These are phyloP conservation scores for Cheirogaleus medius DNA, from an alignment of 2,113 vertebrate species.

Conservation along the genomic window DNA sequence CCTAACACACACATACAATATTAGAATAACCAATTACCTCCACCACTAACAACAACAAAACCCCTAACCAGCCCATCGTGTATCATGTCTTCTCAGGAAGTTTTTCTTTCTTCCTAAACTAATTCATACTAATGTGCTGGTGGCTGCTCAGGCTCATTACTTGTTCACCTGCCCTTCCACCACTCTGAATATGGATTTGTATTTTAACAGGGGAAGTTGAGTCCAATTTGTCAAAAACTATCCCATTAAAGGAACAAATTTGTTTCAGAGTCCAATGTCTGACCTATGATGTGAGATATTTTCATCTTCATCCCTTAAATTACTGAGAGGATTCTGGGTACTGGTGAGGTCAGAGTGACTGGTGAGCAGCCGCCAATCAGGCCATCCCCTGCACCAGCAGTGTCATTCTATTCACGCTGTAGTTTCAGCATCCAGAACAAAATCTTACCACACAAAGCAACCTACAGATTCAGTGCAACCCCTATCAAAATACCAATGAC, in stretches of 20 bases:
- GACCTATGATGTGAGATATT: not conserved
- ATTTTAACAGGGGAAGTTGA: not conserved
- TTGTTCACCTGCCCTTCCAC: not conserved
- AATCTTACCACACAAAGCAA: not conserved
- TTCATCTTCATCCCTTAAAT: not conserved
- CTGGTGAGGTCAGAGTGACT: not conserved
- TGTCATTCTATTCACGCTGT: not conserved
- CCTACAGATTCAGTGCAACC: no score
- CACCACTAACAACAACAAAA: not conserved
- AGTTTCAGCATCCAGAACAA: not conserved
- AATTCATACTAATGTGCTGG: not conserved
- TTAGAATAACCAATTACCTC: not conserved
- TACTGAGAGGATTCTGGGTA: not conserved
- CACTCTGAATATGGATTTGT: not conserved
- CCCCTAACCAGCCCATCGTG: not conserved
- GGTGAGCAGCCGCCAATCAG: not conserved
- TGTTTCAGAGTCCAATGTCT: not conserved
- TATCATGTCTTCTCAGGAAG: not conserved
- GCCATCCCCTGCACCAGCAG: not conserved
- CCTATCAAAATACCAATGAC: no score
- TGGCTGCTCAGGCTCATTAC: not conserved
- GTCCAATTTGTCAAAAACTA: not conserved
- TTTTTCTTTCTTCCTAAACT: not conserved
- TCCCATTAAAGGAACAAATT: not conserved
- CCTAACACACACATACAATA: not conserved